Percentiles rank a stretch among this genome's conserved stretches.
Conservation (phyloP, 1,140 invertebrate genomes). For the Protaetia brevitarsis region DNA sequence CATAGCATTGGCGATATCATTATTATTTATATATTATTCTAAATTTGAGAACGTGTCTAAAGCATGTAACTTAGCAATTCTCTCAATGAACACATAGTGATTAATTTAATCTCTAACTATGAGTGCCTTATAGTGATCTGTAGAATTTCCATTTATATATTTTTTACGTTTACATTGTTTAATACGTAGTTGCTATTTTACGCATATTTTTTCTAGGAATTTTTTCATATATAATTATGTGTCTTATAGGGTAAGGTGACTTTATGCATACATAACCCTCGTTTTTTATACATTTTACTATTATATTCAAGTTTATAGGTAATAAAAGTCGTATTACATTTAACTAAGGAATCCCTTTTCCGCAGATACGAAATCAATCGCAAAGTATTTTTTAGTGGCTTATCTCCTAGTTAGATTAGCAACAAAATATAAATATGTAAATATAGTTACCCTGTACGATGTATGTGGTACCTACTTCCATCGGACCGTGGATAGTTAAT, state of each 20-base stretch:
- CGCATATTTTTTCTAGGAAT: background rate
- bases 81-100: background rate
- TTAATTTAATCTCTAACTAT: background rate
- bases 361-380: background rate
- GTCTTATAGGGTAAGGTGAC: too few relatives aligned
- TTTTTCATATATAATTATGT: too few relatives aligned
- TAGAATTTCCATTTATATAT: slow-evolving; percentile 1
- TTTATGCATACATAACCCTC: too few relatives aligned
- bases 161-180: too few relatives aligned
- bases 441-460: background rate
- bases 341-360: background rate
- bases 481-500: background rate
- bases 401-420: background rate
- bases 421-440: background rate
- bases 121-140: slow-evolving; percentile 6
- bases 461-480: background rate
- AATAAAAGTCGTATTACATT: too few relatives aligned
- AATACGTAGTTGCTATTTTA: background rate
- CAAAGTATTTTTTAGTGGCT: background rate
- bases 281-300: too few relatives aligned
- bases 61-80: background rate
- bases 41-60: too few relatives aligned
- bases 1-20: too few relatives aligned
- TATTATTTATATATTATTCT: too few relatives aligned
- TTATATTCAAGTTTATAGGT: too few relatives aligned